Evolutionary conservation across 2,888 invertebrate species (phyloP).

Genomic region (Yponomeuta malinellus): DNA sequence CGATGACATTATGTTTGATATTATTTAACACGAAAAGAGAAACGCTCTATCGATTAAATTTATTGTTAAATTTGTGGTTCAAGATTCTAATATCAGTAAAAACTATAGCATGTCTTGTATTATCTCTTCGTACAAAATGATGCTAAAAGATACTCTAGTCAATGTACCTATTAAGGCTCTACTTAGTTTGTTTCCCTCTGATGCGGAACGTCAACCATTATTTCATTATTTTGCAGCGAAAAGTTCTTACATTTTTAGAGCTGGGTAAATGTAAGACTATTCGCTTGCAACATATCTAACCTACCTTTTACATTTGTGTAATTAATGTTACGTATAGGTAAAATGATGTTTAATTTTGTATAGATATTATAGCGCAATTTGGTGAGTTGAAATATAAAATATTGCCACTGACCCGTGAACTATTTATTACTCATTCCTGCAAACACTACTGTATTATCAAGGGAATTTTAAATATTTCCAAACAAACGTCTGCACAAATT

Average conservation of each 20-base stretch:
- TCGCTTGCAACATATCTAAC: slow-evolving; percentile 32
- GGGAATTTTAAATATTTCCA: no score
- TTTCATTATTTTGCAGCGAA: slow-evolving; percentile 34
- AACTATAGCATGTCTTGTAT: background rate
- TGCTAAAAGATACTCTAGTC: slow-evolving; percentile 32
- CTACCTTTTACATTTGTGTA: background rate
- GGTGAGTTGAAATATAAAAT: slow-evolving; percentile 70
- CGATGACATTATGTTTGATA: slow-evolving; percentile 32
- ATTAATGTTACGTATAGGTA: slow-evolving; percentile 54
- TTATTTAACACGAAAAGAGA: slow-evolving; percentile 21
- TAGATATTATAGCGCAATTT: slow-evolving; percentile 65
- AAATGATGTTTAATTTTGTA: slow-evolving; percentile 65
- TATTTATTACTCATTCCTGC: background rate
- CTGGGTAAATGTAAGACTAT: slow-evolving; percentile 69
- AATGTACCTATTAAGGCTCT: slow-evolving; percentile 39
- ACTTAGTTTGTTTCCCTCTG: no score
- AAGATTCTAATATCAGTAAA: background rate
- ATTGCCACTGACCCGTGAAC: slow-evolving; percentile 41
- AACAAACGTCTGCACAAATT: no score
- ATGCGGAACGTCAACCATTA: background rate
- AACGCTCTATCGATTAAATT: slow-evolving; percentile 14
- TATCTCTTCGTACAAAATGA: background rate
- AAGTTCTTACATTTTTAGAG: slow-evolving; percentile 65
- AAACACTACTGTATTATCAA: no score
- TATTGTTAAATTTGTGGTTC: slow-evolving; percentile 30